These are phyloP conservation scores for Regulus satrapa DNA, from an alignment of 2,113 vertebrate genomes.

Conservation along the genomic window DNA sequence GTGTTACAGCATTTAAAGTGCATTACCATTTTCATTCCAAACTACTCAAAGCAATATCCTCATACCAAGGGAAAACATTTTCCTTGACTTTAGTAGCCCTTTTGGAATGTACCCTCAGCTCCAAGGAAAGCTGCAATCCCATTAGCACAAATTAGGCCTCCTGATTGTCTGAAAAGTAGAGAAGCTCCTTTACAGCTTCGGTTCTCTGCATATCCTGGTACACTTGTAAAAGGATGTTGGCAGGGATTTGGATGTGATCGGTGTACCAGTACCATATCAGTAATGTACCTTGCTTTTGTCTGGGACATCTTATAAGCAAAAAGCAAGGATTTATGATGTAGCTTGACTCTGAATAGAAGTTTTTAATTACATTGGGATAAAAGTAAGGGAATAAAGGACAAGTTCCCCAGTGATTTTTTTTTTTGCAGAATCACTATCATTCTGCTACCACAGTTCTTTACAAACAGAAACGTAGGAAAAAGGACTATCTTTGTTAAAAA, in stretches of 20 bases:
- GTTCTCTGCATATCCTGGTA: not conserved
- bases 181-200: not conserved
- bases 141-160: not conserved
- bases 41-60: not conserved
- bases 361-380: not conserved
- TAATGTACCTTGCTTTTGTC: rapidly evolving
- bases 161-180: not conserved
- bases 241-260: not conserved
- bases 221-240: not conserved
- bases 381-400: not conserved
- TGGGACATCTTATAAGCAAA: not conserved
- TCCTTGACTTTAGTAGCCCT: not conserved
- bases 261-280: not conserved
- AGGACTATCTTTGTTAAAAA: not conserved
- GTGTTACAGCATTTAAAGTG: not conserved
- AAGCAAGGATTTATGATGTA: not conserved
- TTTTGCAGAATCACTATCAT: not conserved
- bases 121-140: not conserved
- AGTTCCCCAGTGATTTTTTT: not conserved
- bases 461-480: not conserved
- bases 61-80: not conserved
- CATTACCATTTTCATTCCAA: not conserved
- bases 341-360: not conserved
- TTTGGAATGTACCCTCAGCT: not conserved
- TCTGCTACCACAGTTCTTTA: not conserved